Percentiles rank a stretch among this genome's conserved stretches.
phyloP scores from a whole-genome alignment of 2,113 vertebrate genomes.

The Rutilus rutilus region DNA sequence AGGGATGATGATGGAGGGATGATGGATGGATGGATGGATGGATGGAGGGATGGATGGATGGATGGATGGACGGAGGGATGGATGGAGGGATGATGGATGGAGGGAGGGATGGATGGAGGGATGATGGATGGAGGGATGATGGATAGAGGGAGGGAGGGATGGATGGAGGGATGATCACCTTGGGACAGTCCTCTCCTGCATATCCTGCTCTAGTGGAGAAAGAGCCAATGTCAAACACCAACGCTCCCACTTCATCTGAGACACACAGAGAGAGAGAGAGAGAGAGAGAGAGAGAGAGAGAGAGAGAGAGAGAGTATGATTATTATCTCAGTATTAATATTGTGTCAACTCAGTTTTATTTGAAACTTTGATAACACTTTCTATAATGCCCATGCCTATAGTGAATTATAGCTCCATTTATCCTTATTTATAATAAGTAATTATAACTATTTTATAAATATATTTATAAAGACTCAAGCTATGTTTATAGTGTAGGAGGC shows the following conservation, averaged over 20 bases:
- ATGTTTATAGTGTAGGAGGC: no score
- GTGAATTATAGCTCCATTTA: no score
- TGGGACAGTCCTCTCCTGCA: conserved; percentile 81
- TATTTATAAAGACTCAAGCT: no score
- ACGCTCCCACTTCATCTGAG: conserved; percentile 79
- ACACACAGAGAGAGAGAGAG: neutral
- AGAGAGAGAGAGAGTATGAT: neutral
- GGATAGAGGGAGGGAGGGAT: no score
- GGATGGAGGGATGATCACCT: conserved; percentile 63
- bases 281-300: neutral
- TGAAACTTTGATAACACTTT: no score
- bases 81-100: neutral
- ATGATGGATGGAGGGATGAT: neutral
- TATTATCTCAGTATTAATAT: neutral
- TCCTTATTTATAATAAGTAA: no score
- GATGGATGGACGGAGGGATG: neutral
- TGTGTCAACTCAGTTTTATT: no score
- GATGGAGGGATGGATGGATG: neutral
- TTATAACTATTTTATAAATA: no score
- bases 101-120: neutral
- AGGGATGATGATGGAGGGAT: no score
- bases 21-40: neutral
- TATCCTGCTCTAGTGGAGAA: conserved; percentile 80
- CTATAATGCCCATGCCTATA: no score
- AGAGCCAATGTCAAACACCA: conserved; percentile 81